phyloP scores from a whole-genome alignment of 2,797 vertebrate species.

The Rousettus madagascariensis region DNA sequence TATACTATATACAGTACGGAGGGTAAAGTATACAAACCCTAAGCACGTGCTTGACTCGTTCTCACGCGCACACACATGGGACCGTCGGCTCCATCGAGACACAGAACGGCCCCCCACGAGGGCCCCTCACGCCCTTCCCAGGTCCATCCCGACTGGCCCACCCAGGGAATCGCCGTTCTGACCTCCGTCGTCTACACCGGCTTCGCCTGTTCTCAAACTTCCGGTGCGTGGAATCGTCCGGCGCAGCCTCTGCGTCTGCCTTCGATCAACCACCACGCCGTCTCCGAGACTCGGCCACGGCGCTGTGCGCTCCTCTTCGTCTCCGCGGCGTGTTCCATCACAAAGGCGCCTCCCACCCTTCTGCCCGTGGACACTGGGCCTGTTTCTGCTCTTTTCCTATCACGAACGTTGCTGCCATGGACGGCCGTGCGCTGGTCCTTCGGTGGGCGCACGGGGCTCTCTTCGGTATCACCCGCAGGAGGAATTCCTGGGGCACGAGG shows the following conservation, averaged over 20 bases:
- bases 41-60: background rate
- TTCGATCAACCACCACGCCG: background rate
- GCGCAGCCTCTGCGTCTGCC: background rate
- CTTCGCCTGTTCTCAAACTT: background rate
- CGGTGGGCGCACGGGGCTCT: background rate
- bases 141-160: rapidly evolving
- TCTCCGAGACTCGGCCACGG: background rate
- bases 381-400: background rate
- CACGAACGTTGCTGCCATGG: rapidly evolving
- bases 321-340: background rate
- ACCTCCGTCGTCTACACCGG: background rate
- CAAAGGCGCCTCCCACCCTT: background rate
- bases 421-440: background rate
- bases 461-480: background rate
- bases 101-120: background rate
- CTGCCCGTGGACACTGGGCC: background rate
- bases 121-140: background rate
- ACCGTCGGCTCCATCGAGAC: rapidly evolving
- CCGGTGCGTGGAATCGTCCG: rapidly evolving
- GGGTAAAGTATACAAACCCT: background rate
- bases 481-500: background rate
- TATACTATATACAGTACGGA: background rate
- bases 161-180: background rate
- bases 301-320: background rate
- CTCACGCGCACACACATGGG: background rate